phyloP scores from a whole-genome alignment of 2,888 invertebrate genomes.

The Cerceris ruficornis region DNA sequence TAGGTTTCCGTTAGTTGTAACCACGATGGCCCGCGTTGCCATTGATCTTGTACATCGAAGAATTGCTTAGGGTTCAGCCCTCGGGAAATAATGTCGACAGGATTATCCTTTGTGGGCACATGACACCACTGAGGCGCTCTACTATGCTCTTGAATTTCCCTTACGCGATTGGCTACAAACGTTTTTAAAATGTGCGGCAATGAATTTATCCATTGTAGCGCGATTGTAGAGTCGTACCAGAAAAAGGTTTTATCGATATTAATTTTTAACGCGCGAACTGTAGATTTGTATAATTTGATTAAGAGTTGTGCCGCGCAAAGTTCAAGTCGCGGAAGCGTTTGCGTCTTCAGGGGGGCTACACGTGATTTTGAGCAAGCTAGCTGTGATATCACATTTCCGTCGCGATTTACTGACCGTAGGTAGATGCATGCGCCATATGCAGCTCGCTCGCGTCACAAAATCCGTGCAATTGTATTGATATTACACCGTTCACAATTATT shows the following conservation, averaged over 20 bases:
- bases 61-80: not conserved
- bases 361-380: not conserved
- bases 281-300: too few relatives aligned
- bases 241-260: not conserved
- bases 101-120: not conserved
- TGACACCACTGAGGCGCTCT: not conserved
- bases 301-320: not conserved
- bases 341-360: not conserved
- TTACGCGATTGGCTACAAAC: constrained; percentile 1
- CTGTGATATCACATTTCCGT: too few relatives aligned
- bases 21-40: too few relatives aligned
- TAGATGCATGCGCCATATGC: too few relatives aligned
- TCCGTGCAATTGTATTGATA: constrained; percentile 1
- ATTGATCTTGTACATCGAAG: too few relatives aligned
- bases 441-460: not conserved
- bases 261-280: not conserved
- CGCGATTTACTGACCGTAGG: too few relatives aligned
- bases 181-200: not conserved
- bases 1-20: too few relatives aligned
- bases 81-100: constrained; percentile 3
- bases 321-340: not conserved
- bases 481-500: too few relatives aligned
- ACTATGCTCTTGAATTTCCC: not conserved
- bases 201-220: not conserved
- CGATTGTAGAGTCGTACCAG: not conserved